Evolutionary conservation across 2,888 invertebrate species (phyloP).

Genomic region (Rutpela maculata): DNA sequence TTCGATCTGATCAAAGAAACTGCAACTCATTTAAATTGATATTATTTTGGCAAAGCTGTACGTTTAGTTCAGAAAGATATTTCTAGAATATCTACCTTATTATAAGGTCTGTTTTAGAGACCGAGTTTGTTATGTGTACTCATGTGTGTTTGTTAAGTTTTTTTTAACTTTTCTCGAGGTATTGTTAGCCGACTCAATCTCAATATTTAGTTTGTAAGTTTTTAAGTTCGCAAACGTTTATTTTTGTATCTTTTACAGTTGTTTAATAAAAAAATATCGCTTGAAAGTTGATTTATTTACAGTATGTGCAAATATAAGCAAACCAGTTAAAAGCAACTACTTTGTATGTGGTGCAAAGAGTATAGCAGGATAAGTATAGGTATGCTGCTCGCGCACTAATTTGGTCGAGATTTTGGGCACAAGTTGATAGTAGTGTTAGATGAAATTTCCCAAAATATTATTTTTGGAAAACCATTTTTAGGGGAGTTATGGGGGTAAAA

Average conservation of each 20-base stretch:
- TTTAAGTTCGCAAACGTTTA: not conserved
- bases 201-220: not conserved
- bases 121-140: not conserved
- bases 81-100: not conserved
- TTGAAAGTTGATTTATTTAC: not conserved
- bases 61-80: not conserved
- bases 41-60: not conserved
- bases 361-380: too few relatives aligned
- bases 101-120: slow-evolving; percentile 23
- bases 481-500: too few relatives aligned
- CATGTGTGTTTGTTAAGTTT: slow-evolving; percentile 1
- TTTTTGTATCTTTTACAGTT: not conserved
- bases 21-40: not conserved
- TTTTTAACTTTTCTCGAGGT: slow-evolving; percentile 11
- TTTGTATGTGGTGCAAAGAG: too few relatives aligned
- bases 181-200: not conserved
- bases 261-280: not conserved
- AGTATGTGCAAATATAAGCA: too few relatives aligned
- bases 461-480: too few relatives aligned
- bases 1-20: not conserved
- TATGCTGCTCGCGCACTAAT: too few relatives aligned
- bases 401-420: too few relatives aligned
- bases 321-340: too few relatives aligned
- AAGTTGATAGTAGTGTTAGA: too few relatives aligned
- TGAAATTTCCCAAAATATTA: too few relatives aligned